Percentiles rank a stretch among this genome's conserved stretches.
Conservation (phyloP, 2,113 vertebrate genomes). For the Acrocephalus kingi region DNA sequence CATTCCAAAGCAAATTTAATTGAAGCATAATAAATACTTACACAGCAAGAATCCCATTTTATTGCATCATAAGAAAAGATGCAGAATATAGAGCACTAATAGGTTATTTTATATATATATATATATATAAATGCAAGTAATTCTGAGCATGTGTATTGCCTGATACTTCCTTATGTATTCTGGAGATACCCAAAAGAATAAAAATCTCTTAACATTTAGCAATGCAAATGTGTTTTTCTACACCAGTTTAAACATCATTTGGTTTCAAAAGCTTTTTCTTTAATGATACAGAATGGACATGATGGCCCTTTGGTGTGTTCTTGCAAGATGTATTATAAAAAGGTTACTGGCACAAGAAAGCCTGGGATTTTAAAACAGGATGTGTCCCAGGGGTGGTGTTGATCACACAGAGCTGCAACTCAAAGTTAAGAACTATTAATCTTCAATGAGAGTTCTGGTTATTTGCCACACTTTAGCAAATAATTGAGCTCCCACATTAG, state of each 20-base stretch:
- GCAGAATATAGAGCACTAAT: neutral
- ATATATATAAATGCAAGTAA: neutral
- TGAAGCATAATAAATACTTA: neutral
- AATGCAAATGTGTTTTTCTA: neutral
- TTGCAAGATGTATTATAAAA: neutral
- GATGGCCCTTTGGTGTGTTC: neutral
- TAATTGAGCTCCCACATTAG: neutral
- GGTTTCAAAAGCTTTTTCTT: neutral
- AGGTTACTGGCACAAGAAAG: neutral
- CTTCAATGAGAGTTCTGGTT: neutral
- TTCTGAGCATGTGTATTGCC: neutral
- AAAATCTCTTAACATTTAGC: neutral
- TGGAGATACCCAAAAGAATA: neutral
- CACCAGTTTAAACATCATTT: neutral
- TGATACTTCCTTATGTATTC: neutral
- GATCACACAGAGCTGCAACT: conserved; percentile 1
- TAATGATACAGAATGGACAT: neutral
- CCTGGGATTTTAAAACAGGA: neutral
- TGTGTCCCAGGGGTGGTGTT: neutral
- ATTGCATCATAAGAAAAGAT: neutral
- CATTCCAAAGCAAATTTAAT: neutral
- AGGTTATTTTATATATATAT: neutral
- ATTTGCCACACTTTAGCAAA: neutral
- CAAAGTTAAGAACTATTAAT: conserved; percentile 28
- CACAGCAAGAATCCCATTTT: neutral